phyloP scores from a whole-genome alignment of 30 jellyfish, hydroid and myxozoan genomes.

The Cassiopea xamachana region DNA sequence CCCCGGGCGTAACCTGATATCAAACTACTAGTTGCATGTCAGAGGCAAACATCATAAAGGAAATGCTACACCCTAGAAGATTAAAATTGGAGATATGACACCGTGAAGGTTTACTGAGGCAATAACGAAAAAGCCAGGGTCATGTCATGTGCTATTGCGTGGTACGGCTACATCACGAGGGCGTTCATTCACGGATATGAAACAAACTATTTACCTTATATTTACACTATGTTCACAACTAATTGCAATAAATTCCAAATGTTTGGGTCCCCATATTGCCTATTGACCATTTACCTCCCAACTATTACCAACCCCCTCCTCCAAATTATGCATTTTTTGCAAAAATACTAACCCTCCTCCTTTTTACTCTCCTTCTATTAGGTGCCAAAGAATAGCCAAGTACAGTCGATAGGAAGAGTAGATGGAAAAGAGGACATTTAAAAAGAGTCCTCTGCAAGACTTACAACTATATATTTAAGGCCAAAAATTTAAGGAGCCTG shows the following conservation, averaged over 20 bases:
- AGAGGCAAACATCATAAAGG: neutral
- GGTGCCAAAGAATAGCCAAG: neutral
- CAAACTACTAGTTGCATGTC: neutral
- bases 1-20: neutral
- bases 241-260: too few relatives aligned
- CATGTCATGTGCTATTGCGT: neutral
- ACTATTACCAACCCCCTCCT: neutral
- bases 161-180: neutral
- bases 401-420: neutral
- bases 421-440: neutral
- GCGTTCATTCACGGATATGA: too few relatives aligned
- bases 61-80: neutral
- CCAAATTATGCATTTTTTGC: too few relatives aligned
- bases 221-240: too few relatives aligned
- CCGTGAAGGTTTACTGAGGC: neutral
- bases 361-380: too few relatives aligned
- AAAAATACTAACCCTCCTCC: too few relatives aligned
- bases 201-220: too few relatives aligned
- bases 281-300: neutral
- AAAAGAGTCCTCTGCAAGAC: too few relatives aligned
- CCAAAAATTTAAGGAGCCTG: too few relatives aligned
- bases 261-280: too few relatives aligned
- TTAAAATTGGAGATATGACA: neutral
- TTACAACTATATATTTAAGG: too few relatives aligned
- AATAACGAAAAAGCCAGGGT: neutral